These are phyloP conservation scores for Formica selysi DNA, from an alignment of 1,140 invertebrate genomes.

Conservation along the genomic window DNA sequence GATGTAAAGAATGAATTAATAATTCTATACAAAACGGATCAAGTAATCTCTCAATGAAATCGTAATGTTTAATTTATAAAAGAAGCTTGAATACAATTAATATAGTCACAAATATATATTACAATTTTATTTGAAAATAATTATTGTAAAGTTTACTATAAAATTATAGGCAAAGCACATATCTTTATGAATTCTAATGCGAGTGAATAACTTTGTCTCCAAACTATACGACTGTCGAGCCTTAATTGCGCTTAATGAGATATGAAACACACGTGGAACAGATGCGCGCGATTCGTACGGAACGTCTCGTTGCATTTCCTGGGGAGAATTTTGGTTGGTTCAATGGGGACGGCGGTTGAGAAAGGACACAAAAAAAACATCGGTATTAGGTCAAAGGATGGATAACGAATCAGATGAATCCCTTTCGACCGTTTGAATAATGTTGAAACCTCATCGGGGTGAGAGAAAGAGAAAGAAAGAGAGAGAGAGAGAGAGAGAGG, in stretches of 20 bases:
- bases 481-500: not conserved
- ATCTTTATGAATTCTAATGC: not conserved
- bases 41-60: not conserved
- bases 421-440: slow-evolving; percentile 33
- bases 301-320: slow-evolving; percentile 23
- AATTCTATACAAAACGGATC: not conserved
- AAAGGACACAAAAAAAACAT: slow-evolving; percentile 43
- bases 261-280: slow-evolving; percentile 58
- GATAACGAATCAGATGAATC: slow-evolving; percentile 61
- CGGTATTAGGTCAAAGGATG: slow-evolving; percentile 53
- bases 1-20: not conserved
- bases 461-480: not conserved
- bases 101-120: not conserved
- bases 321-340: slow-evolving; percentile 7
- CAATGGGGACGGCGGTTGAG: not conserved
- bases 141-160: too few relatives aligned
- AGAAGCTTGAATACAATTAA: not conserved
- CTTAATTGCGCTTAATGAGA: not conserved
- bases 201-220: not conserved
- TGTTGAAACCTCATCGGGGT: not conserved
- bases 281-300: slow-evolving; percentile 52
- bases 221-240: not conserved
- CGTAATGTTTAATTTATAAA: not conserved
- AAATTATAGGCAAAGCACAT: too few relatives aligned
- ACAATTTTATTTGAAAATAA: not conserved